Evolutionary conservation across 1,140 invertebrate species (phyloP), one percentile per base, ranked within the genome.

Genomic region (Euwallacea fornicatus): DNA sequence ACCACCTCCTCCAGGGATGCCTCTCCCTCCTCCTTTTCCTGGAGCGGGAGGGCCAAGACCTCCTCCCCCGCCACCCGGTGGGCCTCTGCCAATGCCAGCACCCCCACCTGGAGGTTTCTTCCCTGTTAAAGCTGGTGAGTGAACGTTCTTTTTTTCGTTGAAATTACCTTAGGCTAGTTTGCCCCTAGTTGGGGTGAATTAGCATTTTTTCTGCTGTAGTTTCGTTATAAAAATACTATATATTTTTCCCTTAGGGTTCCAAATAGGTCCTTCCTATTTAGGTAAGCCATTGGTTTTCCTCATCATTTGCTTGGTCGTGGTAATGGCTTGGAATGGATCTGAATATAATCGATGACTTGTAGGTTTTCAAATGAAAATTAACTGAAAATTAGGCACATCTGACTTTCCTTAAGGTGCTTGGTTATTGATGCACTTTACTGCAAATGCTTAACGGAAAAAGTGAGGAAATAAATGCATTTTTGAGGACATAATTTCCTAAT

Each of bases 91-190:
- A 47, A 70, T 60, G 15, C 73, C 75, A 43, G 76, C 78, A 13
- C 79, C 81, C 10, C 77, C 77, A 16, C 80, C 80, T 15, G 78
- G 78, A 7, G 69, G 60, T 6, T 93, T 91, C 89, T 90, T 87
- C 82, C 85, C 86, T 72, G 86, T 89, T 79, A 85, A 86, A 84
- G 84, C 89, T 75, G 86, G 89, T 91, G 33, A 43, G 63, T 66
- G 47, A 16, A 66, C 10, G 10, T 55, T 41, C 0, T 41, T 55
- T 55, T 2, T 13, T 13, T 53, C 44, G 43, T 50, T 47, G 7
- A 4, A 2, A 33, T 33, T 33, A 33, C 21, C 21, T 33, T 33
- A 33, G 21, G 21, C 21, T 33, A 33, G 1, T 33, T 4, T 33
- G 21, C 21, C 21, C 21, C 21, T 33, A 4, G 21, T 33, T 33